These are phyloP conservation scores for Andinoacara biseriatus DNA, from an alignment of 2,113 vertebrate species.

Conservation along the genomic window DNA sequence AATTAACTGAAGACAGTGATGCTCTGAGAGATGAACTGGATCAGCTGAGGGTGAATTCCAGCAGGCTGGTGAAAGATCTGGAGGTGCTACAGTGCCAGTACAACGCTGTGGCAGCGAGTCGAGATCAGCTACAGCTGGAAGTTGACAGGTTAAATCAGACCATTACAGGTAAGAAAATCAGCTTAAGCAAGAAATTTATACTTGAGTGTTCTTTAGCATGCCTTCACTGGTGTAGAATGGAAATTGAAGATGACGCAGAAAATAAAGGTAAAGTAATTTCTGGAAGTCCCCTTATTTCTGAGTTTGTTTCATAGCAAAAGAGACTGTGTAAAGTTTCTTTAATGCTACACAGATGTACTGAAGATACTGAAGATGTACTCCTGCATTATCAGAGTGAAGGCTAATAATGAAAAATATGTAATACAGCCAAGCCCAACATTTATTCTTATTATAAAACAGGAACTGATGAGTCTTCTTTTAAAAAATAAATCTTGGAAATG, in stretches of 20 bases:
- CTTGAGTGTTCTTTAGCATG: neutral
- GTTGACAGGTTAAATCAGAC: neutral
- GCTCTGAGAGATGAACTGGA: slow-evolving; percentile 31
- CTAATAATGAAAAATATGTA: neutral
- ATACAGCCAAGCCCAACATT: neutral
- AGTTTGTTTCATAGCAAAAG: no score
- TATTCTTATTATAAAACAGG: no score
- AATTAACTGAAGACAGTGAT: neutral
- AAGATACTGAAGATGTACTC: neutral
- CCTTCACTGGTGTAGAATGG: neutral
- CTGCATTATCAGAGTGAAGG: neutral
- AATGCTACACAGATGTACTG: neutral
- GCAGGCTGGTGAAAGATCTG: slow-evolving; percentile 20
- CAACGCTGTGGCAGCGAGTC: neutral
- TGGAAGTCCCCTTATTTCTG: neutral
- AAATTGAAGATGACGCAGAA: neutral
- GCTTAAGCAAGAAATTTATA: neutral
- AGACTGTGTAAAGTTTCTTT: neutral
- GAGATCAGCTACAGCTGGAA: neutral
- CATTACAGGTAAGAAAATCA: neutral
- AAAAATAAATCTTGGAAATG: no score
- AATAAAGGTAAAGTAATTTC: neutral
- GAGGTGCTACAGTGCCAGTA: slow-evolving; percentile 22
- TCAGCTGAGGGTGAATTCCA: neutral
- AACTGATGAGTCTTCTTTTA: no score